Percentiles rank a stretch among this genome's conserved stretches.
Conservation (phyloP, 2,888 invertebrate genomes). For the Epirrita christyi region DNA sequence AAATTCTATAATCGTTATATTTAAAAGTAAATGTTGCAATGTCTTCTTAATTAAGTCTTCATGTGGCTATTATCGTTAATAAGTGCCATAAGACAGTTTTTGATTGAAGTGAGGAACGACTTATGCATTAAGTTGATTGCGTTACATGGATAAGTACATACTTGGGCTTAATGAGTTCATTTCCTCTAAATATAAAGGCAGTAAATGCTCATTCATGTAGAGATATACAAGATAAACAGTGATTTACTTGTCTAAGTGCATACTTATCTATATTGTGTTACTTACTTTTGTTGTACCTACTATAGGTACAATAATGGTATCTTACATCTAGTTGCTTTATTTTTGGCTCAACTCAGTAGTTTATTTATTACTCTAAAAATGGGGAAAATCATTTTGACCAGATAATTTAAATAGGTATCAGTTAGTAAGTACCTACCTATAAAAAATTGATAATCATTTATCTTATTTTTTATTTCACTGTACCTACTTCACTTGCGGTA, state of each 20-base stretch:
- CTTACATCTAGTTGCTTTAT: not conserved
- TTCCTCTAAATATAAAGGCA: slow-evolving; percentile 23
- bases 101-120: slow-evolving; percentile 29
- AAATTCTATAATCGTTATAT: slow-evolving; percentile 39
- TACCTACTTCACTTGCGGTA: too few relatives aligned
- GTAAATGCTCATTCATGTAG: slow-evolving; percentile 24
- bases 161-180: slow-evolving; percentile 30
- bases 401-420: too few relatives aligned
- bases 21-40: slow-evolving; percentile 40
- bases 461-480: too few relatives aligned
- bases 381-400: too few relatives aligned
- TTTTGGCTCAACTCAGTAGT: not conserved
- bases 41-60: slow-evolving; percentile 39
- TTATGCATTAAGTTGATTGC: slow-evolving; percentile 19
- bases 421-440: not conserved
- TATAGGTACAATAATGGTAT: not conserved
- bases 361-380: too few relatives aligned
- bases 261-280: slow-evolving; percentile 9
- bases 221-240: slow-evolving; percentile 23
- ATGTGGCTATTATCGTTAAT: slow-evolving; percentile 35
- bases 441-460: too few relatives aligned
- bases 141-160: slow-evolving; percentile 26
- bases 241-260: slow-evolving; percentile 14
- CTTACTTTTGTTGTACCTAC: too few relatives aligned
- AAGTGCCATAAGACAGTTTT: slow-evolving; percentile 35